Conservation (phyloP, 2,888 invertebrate genomes). For the Eilema caniola region DNA sequence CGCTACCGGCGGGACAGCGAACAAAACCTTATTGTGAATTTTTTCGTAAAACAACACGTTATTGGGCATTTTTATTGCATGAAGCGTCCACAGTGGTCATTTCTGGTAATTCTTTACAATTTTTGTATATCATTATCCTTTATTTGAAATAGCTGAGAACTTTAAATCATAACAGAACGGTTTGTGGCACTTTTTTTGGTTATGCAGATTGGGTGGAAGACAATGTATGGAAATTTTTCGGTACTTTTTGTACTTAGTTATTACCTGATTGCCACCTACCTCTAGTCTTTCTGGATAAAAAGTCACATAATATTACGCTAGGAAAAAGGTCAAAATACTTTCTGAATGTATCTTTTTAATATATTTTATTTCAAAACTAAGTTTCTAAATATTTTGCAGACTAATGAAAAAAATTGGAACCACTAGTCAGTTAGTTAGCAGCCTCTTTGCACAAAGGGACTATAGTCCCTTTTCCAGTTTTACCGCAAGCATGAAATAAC, state of each 20-base stretch:
- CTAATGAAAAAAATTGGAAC: no score
- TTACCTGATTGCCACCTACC: not conserved
- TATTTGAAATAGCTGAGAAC: conserved; percentile 71
- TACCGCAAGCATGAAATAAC: no score
- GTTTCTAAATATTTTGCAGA: no score
- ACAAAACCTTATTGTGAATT: conserved; percentile 63
- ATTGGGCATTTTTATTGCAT: conserved; percentile 73
- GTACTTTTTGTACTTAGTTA: not conserved
- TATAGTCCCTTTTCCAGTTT: no score
- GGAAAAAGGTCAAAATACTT: no score
- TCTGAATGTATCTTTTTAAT: no score
- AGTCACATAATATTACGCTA: no score
- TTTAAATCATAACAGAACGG: conserved; percentile 58
- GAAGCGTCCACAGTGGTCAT: conserved; percentile 73
- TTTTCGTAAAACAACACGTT: conserved; percentile 73
- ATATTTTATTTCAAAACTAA: no score
- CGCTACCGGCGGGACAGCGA: conserved; percentile 60
- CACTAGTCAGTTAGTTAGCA: no score
- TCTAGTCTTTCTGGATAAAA: no score
- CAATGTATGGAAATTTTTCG: conserved; percentile 4
- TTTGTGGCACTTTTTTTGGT: conserved; percentile 12
- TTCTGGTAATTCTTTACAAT: conserved; percentile 69
- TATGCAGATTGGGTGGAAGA: conserved; percentile 11
- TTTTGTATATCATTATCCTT: conserved; percentile 66
- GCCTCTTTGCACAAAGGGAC: no score